Evolutionary conservation across 2,113 vertebrate genomes (phyloP).

Genomic region (Scartelaos histophorus): DNA sequence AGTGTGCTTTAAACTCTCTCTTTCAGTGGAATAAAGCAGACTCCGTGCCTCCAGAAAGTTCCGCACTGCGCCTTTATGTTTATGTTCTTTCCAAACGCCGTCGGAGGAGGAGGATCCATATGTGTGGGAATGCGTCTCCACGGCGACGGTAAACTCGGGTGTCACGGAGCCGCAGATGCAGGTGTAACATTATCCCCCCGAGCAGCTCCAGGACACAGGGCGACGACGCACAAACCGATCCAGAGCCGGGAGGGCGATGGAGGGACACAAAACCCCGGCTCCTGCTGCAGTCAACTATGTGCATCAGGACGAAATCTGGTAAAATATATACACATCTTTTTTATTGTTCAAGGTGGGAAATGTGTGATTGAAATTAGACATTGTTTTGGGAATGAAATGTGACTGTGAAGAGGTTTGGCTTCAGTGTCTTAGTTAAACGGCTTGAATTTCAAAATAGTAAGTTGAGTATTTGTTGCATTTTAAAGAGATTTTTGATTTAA

Average conservation of each 20-base stretch:
- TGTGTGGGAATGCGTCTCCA: slow-evolving; percentile 49
- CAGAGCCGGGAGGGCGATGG: slow-evolving; percentile 49
- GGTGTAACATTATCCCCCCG: slow-evolving; percentile 51
- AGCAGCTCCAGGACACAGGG: slow-evolving; percentile 8
- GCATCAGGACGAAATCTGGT: slow-evolving; percentile 74
- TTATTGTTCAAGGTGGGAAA: neutral
- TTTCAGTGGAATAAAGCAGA: no score
- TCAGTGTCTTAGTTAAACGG: no score
- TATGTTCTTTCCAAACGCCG: neutral
- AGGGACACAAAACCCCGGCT: slow-evolving; percentile 14
- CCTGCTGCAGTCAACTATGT: slow-evolving; percentile 56
- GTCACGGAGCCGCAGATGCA: slow-evolving; percentile 49
- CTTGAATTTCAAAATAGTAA: no score
- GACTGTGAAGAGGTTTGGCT: no score
- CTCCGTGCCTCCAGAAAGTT: no score
- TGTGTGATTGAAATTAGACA: neutral
- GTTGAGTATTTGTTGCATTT: no score
- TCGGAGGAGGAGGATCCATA: slow-evolving; percentile 1
- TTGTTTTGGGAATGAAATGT: neutral
- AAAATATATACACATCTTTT: slow-evolving; percentile 4
- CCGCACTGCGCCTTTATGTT: no score
- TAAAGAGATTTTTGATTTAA: no score
- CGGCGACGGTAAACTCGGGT: slow-evolving; percentile 58
- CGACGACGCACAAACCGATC: slow-evolving; percentile 9
- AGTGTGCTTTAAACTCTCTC: no score